Conservation (phyloP, 1,140 invertebrate species). For the Apolygus lucorum region DNA sequence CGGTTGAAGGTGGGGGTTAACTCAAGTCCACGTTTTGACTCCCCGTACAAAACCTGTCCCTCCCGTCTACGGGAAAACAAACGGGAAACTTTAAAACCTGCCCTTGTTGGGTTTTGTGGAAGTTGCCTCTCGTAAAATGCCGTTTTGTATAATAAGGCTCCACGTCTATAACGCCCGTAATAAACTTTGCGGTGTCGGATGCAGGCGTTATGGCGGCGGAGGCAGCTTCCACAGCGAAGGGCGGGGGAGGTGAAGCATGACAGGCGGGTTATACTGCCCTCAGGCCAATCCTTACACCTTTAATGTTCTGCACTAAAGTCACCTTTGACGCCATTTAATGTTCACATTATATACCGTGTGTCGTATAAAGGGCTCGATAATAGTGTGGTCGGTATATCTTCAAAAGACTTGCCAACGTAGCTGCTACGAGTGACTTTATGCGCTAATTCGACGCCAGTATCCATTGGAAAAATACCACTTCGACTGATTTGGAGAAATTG, state of each 20-base stretch:
- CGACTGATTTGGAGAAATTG: too few relatives aligned
- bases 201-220: neutral
- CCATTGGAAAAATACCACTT: too few relatives aligned
- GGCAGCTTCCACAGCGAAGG: neutral
- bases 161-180: neutral
- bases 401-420: too few relatives aligned
- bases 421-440: too few relatives aligned
- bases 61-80: too few relatives aligned
- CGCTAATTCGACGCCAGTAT: too few relatives aligned
- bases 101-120: neutral
- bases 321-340: constrained; percentile 15
- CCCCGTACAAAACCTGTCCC: neutral
- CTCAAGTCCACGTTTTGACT: neutral
- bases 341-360: constrained; percentile 7
- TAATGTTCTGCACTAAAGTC: constrained; percentile 6
- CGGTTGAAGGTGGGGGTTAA: neutral
- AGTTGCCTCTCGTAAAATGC: neutral
- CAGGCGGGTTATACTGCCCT: constrained; percentile 11
- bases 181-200: constrained; percentile 14
- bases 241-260: neutral
- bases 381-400: neutral
- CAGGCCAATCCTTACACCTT: constrained; percentile 16
- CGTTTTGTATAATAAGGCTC: constrained; percentile 13
- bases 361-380: neutral
- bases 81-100: neutral